These are phyloP conservation scores for Pithys albifrons DNA, from an alignment of 2,113 vertebrate species.

Conservation along the genomic window DNA sequence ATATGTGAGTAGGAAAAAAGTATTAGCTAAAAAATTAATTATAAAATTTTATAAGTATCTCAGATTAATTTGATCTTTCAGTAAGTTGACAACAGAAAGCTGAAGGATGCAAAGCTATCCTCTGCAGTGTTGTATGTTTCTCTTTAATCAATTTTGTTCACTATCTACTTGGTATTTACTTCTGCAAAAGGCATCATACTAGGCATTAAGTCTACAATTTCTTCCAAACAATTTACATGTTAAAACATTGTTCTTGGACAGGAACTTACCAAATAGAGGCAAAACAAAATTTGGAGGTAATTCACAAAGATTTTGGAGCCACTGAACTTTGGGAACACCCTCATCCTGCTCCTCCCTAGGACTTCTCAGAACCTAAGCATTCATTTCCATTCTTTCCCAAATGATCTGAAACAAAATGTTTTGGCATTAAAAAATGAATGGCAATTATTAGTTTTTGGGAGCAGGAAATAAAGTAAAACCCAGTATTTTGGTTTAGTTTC, in stretches of 20 bases:
- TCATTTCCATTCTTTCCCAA: neutral
- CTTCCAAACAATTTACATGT: neutral
- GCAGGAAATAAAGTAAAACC: neutral
- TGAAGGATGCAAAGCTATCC: neutral
- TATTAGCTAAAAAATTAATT: neutral
- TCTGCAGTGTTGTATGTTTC: neutral
- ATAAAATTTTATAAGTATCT: neutral
- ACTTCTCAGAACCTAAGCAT: constrained; percentile 1
- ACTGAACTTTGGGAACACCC: neutral
- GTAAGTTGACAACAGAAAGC: neutral
- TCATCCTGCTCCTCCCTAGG: neutral
- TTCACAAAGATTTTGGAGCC: neutral
- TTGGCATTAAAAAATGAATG: constrained; percentile 8
- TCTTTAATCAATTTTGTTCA: neutral
- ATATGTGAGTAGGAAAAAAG: neutral
- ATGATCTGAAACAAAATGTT: neutral
- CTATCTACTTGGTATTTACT: neutral
- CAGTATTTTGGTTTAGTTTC: constrained; percentile 20
- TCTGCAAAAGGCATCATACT: neutral
- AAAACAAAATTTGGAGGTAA: neutral
- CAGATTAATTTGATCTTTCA: neutral
- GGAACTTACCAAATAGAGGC: neutral
- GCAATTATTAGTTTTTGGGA: neutral
- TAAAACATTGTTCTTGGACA: neutral
- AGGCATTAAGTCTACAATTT: neutral